Base-by-base conservation (phyloP, 2,797 vertebrate genomes). In the Ptychobarbus kaznakovi region DNA sequence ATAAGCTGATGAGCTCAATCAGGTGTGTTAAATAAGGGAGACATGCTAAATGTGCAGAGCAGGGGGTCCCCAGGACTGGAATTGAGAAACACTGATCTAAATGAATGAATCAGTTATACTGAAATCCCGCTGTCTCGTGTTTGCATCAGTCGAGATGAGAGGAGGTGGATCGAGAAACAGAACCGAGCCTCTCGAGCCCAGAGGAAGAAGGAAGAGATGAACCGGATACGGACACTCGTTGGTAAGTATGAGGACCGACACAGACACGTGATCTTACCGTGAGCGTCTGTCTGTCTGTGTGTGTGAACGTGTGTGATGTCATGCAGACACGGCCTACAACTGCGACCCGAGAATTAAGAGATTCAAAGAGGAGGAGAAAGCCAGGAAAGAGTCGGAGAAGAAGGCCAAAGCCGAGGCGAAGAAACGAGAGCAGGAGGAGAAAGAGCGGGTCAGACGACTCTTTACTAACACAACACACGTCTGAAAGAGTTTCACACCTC, bases 201-300 rank as follows among this genome's bases (percentile, higher is more conserved):
- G 90, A 97, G 98, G 80, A 99, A 99, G 92, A 99, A 99, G 92
- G 98, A 99, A 92, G 98, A 99, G 94, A 99, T 99, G 98, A 98
- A 97, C 93, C 95, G 98, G 92, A 97, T 99, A 92, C 96, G 98
- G 91, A 98, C 96, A 61, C 94, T 99, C 90, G 97, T 99, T 90
- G 98, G 98, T 99, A 94, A 87, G 90, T 46, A 8, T 4, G 2
- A 0, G 7, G 1, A 28, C 22, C 63, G 38, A 49, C 11, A 8
- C 0, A 46, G 25, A 12, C 25, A 2, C 13, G 73, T 53, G 46
- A 5, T 72, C 13, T 56, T 74, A 15, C 38, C 6, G 46, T 70
- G 32, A 35, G 25, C 61, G 10, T 68, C 28, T 42, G 28, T 78
- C 11, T 82, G 10, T 61, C 3, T 42, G 38, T 40, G 38, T 40